phyloP scores from a whole-genome alignment of 2,888 invertebrate species.

The Pharmacophagus antenor region DNA sequence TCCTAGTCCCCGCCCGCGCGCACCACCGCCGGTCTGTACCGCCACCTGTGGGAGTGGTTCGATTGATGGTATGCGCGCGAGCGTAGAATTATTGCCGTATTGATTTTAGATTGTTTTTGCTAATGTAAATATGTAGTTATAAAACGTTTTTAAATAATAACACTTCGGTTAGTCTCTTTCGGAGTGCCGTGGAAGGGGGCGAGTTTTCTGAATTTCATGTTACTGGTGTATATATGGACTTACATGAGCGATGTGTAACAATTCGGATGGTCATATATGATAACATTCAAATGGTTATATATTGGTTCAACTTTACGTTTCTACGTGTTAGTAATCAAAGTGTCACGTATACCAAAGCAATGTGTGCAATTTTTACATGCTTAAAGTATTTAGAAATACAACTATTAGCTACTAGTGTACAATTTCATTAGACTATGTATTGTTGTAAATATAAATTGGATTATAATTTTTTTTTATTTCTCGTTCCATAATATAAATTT shows the following conservation, averaged over 20 bases:
- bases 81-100: slow-evolving; percentile 1
- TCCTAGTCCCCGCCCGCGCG: slow-evolving; percentile 58
- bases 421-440: slow-evolving; percentile 43
- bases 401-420: slow-evolving; percentile 53
- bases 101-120: slow-evolving; percentile 22
- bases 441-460: slow-evolving; percentile 40
- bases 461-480: slow-evolving; percentile 38
- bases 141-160: slow-evolving; percentile 33
- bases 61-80: slow-evolving; percentile 51
- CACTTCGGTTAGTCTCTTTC: slow-evolving; percentile 8
- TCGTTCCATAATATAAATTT: not conserved
- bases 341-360: slow-evolving; percentile 77
- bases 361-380: slow-evolving; percentile 81
- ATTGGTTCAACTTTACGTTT: slow-evolving; percentile 3
- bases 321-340: slow-evolving; percentile 24
- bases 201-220: not conserved
- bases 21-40: slow-evolving; percentile 55
- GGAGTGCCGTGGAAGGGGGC: not conserved
- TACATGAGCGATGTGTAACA: slow-evolving; percentile 2
- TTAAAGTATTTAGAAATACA: slow-evolving; percentile 66
- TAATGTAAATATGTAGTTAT: slow-evolving; percentile 77
- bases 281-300: not conserved
- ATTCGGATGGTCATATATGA: not conserved
- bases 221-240: not conserved
- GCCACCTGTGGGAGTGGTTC: slow-evolving; percentile 75